Conservation (phyloP, 2,888 invertebrate species). For the Lithophane leautieri region DNA sequence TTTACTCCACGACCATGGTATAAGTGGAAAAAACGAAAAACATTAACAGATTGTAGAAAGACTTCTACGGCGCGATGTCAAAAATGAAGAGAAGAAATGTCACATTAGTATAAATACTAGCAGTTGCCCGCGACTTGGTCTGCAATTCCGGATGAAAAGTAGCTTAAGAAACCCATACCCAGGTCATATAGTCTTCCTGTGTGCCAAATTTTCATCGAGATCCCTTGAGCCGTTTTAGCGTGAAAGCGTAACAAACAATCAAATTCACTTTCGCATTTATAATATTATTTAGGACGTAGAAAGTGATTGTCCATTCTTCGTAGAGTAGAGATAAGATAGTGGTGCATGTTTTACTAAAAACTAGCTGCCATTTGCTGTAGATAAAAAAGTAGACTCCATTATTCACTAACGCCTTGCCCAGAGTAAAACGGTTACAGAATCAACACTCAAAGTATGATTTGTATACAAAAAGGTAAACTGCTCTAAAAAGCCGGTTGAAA, state of each 20-base stretch:
- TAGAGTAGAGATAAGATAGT: background rate
- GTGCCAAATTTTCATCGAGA: too few species aligned
- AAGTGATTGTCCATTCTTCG: background rate
- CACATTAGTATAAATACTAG: background rate
- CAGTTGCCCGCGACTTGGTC: too few species aligned
- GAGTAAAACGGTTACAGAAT: background rate
- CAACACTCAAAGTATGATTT: slow-evolving; percentile 20
- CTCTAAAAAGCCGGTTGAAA: slow-evolving; percentile 8
- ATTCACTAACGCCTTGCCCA: background rate
- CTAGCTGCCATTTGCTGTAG: background rate
- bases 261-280: too few species aligned
- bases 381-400: background rate
- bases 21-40: background rate
- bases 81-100: background rate
- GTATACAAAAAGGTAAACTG: slow-evolving; percentile 10
- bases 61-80: background rate
- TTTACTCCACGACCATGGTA: background rate
- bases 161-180: too few species aligned
- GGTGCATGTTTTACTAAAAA: background rate
- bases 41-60: background rate
- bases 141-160: too few species aligned
- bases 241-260: too few species aligned
- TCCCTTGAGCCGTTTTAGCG: too few species aligned
- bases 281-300: too few species aligned
- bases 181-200: too few species aligned